Conservation (phyloP, 1,140 invertebrate species). For the Drosophila athabasca region DNA sequence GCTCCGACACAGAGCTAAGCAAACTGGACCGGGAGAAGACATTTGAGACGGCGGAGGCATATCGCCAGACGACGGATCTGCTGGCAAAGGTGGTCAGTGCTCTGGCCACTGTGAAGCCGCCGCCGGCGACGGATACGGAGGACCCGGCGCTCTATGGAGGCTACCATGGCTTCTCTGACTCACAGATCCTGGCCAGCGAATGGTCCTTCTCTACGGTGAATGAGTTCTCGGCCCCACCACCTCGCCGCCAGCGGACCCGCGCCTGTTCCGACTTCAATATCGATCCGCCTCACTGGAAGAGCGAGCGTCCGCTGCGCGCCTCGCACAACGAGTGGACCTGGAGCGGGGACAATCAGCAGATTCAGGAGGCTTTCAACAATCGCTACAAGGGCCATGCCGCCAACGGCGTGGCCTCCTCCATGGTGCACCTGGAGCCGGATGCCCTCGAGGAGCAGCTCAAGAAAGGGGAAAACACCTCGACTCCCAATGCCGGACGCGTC, state of each 20-base stretch:
- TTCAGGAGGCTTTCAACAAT: constrained; percentile 78
- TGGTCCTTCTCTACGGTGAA: constrained; percentile 84
- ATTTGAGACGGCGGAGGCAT: constrained; percentile 86
- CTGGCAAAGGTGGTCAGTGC: constrained; percentile 90
- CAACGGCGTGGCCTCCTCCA: constrained; percentile 39
- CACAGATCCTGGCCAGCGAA: constrained; percentile 88
- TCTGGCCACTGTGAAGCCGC: constrained; percentile 86
- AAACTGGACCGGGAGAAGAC: constrained; percentile 91
- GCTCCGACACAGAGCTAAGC: constrained; percentile 90
- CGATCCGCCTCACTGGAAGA: constrained; percentile 49
- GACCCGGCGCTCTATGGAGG: constrained; percentile 79
- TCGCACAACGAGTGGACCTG: constrained; percentile 82
- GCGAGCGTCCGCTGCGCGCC: constrained; percentile 40
- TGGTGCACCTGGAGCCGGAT: constrained; percentile 67
- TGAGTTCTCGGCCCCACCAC: constrained; percentile 77
- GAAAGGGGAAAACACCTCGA: constrained; percentile 23
- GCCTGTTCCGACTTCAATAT: constrained; percentile 84
- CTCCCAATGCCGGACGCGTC: constrained; percentile 31
- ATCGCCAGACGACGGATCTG: constrained; percentile 89
- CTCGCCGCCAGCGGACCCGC: constrained; percentile 84
- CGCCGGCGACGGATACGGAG: constrained; percentile 83
- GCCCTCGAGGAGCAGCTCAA: constrained; percentile 57
- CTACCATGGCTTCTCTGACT: constrained; percentile 87
- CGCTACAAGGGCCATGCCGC: constrained; percentile 55
- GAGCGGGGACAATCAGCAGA: constrained; percentile 82